Conservation (phyloP, 2,113 vertebrate genomes). For the Xyliphius kryptos region DNA sequence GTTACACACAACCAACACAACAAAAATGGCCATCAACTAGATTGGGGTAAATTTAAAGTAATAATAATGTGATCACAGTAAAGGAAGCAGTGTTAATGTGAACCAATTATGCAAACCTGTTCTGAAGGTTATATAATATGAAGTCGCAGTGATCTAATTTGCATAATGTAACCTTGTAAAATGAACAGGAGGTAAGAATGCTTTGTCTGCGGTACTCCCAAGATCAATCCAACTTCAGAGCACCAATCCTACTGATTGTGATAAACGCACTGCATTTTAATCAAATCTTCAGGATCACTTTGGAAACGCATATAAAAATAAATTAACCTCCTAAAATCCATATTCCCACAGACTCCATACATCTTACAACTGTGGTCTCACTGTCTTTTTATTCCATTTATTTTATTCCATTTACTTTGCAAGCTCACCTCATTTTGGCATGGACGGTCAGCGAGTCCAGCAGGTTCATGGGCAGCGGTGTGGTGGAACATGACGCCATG, state of each 20-base stretch:
- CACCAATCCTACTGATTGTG: too few species aligned
- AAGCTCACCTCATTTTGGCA: slow-evolving; percentile 91
- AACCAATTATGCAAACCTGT: background rate
- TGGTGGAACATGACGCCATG: slow-evolving; percentile 86
- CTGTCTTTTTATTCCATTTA: background rate
- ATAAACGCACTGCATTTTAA: too few species aligned
- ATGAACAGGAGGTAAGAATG: background rate
- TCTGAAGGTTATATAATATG: too few species aligned
- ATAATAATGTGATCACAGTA: background rate
- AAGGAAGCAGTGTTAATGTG: background rate
- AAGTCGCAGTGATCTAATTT: background rate
- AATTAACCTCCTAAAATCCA: too few species aligned
- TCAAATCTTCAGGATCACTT: too few species aligned
- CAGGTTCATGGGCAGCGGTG: slow-evolving; percentile 93
- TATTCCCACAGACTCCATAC: too few species aligned
- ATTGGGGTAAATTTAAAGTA: background rate
- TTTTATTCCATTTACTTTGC: background rate
- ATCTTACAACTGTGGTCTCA: background rate
- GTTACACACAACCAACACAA: background rate
- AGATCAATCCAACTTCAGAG: too few species aligned
- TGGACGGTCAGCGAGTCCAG: slow-evolving; percentile 96
- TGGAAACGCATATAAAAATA: too few species aligned
- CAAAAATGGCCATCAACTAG: too few species aligned
- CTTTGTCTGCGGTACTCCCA: too few species aligned
- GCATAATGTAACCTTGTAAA: slow-evolving; percentile 3